A percentile compares a stretch with the other conserved stretches of the same genome.
These are phyloP conservation scores for Poecile atricapillus DNA, from an alignment of 2,113 vertebrate genomes.

Conservation along the genomic window DNA sequence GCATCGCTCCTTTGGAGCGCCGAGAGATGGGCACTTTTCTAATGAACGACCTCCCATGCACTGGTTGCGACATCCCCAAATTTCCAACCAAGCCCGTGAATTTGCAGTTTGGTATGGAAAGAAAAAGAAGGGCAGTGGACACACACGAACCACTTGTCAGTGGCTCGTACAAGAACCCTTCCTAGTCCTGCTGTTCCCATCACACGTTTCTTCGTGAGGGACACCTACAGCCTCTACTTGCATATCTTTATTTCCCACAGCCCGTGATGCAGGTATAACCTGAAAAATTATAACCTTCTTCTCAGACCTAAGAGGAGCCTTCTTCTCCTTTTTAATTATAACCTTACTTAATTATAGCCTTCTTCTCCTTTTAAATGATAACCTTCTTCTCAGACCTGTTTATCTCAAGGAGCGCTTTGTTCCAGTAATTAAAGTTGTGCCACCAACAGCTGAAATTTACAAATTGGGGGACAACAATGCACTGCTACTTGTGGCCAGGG, in stretches of 20 bases:
- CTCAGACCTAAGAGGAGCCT: neutral
- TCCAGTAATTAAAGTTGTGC: neutral
- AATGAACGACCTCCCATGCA: neutral
- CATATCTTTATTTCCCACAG: neutral
- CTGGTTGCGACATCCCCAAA: neutral
- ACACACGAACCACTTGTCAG: accelerated
- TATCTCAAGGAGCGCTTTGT: neutral
- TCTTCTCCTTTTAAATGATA: neutral
- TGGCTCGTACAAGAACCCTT: neutral
- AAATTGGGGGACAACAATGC: neutral
- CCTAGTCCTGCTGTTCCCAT: neutral
- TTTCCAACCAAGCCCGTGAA: neutral
- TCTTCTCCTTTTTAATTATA: no score
- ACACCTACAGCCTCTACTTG: neutral
- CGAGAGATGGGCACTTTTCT: neutral
- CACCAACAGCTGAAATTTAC: neutral
- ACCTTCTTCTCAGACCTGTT: neutral
- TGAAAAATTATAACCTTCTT: neutral
- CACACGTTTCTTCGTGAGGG: neutral
- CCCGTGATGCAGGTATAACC: neutral
- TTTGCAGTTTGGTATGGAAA: neutral
- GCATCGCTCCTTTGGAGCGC: conserved; percentile 18
- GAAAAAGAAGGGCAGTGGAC: neutral
- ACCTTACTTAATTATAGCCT: neutral
- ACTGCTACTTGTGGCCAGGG: neutral